Conservation (phyloP, 2,797 vertebrate genomes). For the Pseudochirops cupreus region DNA sequence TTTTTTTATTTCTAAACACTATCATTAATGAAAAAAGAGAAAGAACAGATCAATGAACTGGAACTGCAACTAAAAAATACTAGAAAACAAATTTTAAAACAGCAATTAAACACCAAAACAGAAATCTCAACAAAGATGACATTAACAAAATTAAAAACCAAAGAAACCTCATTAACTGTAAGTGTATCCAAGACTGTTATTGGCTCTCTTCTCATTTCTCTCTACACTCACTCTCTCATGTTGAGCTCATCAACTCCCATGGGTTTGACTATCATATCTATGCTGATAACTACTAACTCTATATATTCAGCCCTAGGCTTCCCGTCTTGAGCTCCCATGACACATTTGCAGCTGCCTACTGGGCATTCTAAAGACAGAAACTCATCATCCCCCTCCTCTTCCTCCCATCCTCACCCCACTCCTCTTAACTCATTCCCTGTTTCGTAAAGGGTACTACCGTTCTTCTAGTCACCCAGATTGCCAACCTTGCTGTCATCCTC, state of each 20-base stretch:
- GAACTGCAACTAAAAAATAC: background rate
- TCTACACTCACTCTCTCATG: background rate
- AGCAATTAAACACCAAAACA: background rate
- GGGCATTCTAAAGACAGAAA: constrained; percentile 1
- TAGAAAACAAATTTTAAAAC: background rate
- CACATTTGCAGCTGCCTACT: background rate
- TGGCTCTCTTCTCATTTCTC: background rate
- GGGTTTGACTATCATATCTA: background rate
- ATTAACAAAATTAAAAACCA: background rate
- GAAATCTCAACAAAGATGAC: background rate
- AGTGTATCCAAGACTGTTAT: background rate
- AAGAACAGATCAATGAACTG: constrained; percentile 2
- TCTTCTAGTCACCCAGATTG: background rate
- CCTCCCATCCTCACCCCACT: background rate
- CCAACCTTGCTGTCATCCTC: constrained; percentile 45
- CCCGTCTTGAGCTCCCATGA: background rate
- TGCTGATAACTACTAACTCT: constrained; percentile 12
- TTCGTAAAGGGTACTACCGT: background rate
- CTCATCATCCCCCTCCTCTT: constrained; percentile 6
- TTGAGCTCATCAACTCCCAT: background rate
- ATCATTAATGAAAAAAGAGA: background rate
- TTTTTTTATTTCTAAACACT: constrained; percentile 2
- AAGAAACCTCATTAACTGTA: background rate
- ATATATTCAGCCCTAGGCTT: background rate
- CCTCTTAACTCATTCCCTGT: constrained; percentile 33